These are phyloP conservation scores for Diphyllodes magnificus DNA, from an alignment of 2,113 vertebrate genomes.

Conservation along the genomic window DNA sequence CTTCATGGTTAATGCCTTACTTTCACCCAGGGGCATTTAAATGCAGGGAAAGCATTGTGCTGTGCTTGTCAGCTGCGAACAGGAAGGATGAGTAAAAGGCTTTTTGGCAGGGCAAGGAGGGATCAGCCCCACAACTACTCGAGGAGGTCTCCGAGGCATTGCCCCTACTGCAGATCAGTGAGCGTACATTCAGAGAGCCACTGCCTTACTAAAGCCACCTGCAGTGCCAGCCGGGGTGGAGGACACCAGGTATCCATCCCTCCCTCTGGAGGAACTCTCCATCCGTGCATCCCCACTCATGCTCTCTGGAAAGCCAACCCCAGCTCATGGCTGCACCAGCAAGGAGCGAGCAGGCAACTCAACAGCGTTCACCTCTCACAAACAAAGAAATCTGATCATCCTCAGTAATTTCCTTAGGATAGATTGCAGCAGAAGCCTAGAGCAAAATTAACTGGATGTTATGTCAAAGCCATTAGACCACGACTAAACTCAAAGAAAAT, in stretches of 20 bases:
- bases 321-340: fast-evolving
- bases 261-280: background rate
- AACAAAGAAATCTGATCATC: conserved; percentile 43
- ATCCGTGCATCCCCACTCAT: background rate
- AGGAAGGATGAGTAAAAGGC: background rate
- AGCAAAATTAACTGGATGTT: conserved; percentile 49
- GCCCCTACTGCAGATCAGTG: background rate
- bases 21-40: background rate
- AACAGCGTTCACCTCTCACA: background rate
- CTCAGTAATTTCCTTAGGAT: conserved; percentile 46
- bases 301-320: background rate
- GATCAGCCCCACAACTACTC: background rate
- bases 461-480: conserved; percentile 49
- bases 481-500: conserved; percentile 50
- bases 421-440: conserved; percentile 19
- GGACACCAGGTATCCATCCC: background rate
- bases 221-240: background rate
- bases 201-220: background rate
- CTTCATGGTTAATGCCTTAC: background rate
- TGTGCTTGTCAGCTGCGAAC: background rate
- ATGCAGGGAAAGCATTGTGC: background rate
- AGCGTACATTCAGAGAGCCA: background rate
- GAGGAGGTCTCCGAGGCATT: background rate
- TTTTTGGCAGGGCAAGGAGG: background rate
- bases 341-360: background rate